Percentiles rank a stretch among this genome's conserved stretches.
phyloP scores from a whole-genome alignment of 2,888 invertebrate genomes.

The Cosmorhoe ocellata region DNA sequence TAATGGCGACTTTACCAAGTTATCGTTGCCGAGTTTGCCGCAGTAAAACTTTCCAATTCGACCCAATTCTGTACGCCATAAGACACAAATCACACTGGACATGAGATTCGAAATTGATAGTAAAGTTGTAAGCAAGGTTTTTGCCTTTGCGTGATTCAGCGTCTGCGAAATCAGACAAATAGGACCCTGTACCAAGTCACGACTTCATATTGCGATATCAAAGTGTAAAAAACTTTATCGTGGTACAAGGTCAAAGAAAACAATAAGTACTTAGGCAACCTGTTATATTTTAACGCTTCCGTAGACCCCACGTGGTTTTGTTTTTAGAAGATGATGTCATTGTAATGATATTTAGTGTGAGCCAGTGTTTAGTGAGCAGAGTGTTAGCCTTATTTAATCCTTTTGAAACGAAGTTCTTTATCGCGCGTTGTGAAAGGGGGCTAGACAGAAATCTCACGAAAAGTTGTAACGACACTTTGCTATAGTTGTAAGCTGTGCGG shows the following conservation, averaged over 20 bases:
- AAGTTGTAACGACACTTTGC: too few relatives aligned
- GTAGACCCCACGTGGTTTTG: conserved; percentile 21
- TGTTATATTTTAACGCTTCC: conserved; percentile 21
- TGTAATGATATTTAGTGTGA: conserved; percentile 24
- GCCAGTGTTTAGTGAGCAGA: too few relatives aligned
- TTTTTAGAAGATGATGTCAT: conserved; percentile 30
- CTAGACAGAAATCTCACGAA: too few relatives aligned
- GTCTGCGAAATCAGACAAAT: conserved; percentile 54
- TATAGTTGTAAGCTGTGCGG: too few relatives aligned
- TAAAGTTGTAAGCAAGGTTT: conserved; percentile 38
- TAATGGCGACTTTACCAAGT: conserved; percentile 9
- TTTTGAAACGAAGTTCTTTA: too few relatives aligned
- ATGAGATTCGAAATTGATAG: conserved; percentile 28
- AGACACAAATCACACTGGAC: conserved; percentile 37
- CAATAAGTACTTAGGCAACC: background rate
- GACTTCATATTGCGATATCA: background rate
- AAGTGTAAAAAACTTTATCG: too few relatives aligned
- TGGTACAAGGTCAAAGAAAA: conserved; percentile 10
- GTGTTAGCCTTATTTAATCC: too few relatives aligned
- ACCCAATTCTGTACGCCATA: conserved; percentile 36
- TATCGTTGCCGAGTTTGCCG: conserved; percentile 7
- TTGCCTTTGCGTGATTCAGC: conserved; percentile 56
- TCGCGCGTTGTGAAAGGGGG: too few relatives aligned
- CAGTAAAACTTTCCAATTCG: conserved; percentile 7
- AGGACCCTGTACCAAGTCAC: conserved; percentile 37